A percentile compares a stretch with the other conserved stretches of the same genome.
Evolutionary conservation across 2,888 invertebrate genomes (phyloP).

Genomic region (Drosophila niveifrons): DNA sequence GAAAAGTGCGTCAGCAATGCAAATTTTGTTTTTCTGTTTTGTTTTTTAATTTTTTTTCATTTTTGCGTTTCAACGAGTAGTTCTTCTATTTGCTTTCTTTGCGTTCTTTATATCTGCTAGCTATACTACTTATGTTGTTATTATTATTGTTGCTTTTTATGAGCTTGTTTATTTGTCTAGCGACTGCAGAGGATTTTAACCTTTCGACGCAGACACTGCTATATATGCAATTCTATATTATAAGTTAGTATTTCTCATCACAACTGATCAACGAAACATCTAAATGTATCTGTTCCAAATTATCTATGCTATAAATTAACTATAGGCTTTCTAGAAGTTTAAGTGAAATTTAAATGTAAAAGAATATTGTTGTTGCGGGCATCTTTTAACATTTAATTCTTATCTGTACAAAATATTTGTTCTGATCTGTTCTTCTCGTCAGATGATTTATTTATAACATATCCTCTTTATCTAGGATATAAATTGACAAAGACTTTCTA

Average conservation of each 20-base stretch:
- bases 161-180: constrained; percentile 55
- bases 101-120: constrained; percentile 4
- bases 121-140: constrained; percentile 1
- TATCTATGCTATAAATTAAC: no score
- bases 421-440: no score
- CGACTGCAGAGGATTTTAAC: constrained; percentile 59
- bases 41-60: neutral
- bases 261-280: constrained; percentile 2
- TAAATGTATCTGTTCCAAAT: no score
- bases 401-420: no score
- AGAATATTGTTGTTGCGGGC: no score
- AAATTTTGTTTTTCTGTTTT: constrained; percentile 50
- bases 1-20: constrained; percentile 69
- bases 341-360: no score
- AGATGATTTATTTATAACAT: no score
- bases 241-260: neutral
- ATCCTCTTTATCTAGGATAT: no score
- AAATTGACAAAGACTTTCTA: no score
- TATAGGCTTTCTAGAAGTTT: no score
- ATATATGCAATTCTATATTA: constrained; percentile 9
- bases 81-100: constrained; percentile 25
- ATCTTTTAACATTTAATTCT: no score
- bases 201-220: constrained; percentile 32
- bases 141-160: constrained; percentile 31
- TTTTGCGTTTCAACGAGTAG: constrained; percentile 14